Conservation (phyloP, 2,113 vertebrate genomes). For the Poicephalus meyeri region DNA sequence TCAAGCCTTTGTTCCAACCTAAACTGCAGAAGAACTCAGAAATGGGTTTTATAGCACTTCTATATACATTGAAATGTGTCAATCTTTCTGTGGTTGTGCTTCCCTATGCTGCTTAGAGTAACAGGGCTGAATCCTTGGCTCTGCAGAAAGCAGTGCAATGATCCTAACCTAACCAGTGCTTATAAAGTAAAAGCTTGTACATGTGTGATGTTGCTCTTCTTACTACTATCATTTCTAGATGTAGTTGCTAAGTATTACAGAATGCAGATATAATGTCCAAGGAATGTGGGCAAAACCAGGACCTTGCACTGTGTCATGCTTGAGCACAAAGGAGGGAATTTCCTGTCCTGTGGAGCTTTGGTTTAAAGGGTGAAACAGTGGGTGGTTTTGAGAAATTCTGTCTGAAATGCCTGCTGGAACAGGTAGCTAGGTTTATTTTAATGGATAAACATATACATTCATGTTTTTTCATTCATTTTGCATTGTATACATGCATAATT, state of each 20-base stretch:
- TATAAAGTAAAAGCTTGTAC: neutral
- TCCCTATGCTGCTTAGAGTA: neutral
- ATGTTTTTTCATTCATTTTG: neutral
- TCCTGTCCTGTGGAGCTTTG: neutral
- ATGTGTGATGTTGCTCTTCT: neutral
- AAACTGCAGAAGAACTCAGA: neutral
- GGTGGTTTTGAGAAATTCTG: neutral
- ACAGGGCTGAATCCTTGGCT: neutral
- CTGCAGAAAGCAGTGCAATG: neutral
- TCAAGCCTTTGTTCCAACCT: neutral
- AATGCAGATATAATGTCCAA: neutral
- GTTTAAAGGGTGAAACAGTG: neutral
- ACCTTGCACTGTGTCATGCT: neutral
- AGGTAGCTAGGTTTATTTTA: neutral
- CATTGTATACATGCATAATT: neutral
- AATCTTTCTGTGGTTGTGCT: neutral
- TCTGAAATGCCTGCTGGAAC: neutral
- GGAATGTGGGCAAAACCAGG: neutral
- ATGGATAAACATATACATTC: neutral
- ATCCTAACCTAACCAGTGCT: neutral
- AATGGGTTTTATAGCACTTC: neutral
- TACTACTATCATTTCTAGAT: neutral
- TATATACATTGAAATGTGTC: fast-evolving
- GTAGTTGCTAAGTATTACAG: neutral
- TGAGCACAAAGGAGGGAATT: neutral